Percentiles rank a stretch among this genome's conserved stretches.
phyloP scores from a whole-genome alignment of 1,140 invertebrate genomes.

The Platyscapa corneri region DNA sequence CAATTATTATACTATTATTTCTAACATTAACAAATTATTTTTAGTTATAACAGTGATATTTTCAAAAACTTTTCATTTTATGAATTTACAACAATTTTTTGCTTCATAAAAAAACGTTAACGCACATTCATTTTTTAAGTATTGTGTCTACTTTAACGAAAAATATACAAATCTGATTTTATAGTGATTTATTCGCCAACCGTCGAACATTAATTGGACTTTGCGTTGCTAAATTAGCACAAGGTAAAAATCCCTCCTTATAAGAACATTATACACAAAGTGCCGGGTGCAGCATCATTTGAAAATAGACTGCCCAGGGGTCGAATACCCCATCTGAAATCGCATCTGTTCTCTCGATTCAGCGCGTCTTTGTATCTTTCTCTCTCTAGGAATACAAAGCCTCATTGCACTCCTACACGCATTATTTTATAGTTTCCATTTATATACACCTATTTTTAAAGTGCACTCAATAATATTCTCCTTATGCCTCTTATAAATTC shows the following conservation, averaged over 20 bases:
- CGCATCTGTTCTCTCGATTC: slow-evolving; percentile 34
- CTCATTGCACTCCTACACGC: not conserved
- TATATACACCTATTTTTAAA: not conserved
- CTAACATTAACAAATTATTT: not conserved
- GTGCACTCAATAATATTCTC: not conserved
- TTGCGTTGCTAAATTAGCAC: not conserved
- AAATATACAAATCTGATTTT: not conserved
- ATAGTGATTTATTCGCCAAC: not conserved
- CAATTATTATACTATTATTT: not conserved
- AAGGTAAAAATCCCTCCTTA: slow-evolving; percentile 27
- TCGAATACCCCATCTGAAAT: slow-evolving; percentile 40
- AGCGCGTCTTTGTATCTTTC: not conserved
- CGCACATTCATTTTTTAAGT: not conserved
- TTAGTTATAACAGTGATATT: not conserved
- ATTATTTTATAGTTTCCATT: slow-evolving; percentile 20
- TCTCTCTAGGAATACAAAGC: slow-evolving; percentile 27
- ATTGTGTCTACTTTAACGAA: not conserved
- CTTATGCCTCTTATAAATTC: not conserved
- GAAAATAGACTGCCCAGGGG: slow-evolving; percentile 45
- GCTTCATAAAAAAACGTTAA: too few species aligned
- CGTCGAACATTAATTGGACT: not conserved
- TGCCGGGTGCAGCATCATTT: slow-evolving; percentile 19
- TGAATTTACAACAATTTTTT: not conserved
- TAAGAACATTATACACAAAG: not conserved
- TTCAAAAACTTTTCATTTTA: not conserved